phyloP scores from a whole-genome alignment of 2,888 invertebrate species.

The Trissolcus brochymenae region DNA sequence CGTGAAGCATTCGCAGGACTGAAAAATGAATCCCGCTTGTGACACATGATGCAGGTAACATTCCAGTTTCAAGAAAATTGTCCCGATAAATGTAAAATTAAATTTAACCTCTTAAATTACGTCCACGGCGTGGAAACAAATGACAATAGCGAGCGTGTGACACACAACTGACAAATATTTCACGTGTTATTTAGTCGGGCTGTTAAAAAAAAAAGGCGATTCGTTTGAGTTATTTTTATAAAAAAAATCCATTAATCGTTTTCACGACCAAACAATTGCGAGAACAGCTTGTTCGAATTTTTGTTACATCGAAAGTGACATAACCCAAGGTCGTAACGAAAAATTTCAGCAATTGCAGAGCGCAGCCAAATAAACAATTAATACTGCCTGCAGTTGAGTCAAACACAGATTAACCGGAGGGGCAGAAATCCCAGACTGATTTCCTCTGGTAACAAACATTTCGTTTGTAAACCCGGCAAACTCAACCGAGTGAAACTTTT shows the following conservation, averaged over 20 bases:
- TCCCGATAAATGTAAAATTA: conserved; percentile 16
- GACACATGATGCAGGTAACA: too few relatives aligned
- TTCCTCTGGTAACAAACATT: conserved; percentile 13
- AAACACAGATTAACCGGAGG: conserved; percentile 5
- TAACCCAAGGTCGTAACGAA: neutral
- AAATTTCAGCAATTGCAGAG: neutral
- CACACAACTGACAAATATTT: conserved; percentile 1
- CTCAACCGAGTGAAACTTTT: conserved; percentile 21
- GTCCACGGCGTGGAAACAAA: conserved; percentile 11
- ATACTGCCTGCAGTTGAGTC: neutral
- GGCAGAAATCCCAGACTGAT: neutral
- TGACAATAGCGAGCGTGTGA: neutral
- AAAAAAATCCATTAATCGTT: conserved; percentile 12
- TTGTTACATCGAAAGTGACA: neutral
- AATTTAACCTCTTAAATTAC: conserved; percentile 18
- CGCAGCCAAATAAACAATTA: neutral
- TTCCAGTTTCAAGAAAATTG: conserved; percentile 2
- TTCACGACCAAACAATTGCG: neutral
- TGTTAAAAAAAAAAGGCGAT: conserved; percentile 12
- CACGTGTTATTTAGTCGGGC: neutral
- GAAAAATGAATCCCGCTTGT: too few relatives aligned
- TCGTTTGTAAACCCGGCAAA: conserved; percentile 25
- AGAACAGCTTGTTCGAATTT: neutral
- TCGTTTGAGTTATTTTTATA: neutral
- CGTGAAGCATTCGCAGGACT: too few relatives aligned